Evolutionary conservation across 2,113 vertebrate genomes (phyloP).

Genomic region (Indri indri): DNA sequence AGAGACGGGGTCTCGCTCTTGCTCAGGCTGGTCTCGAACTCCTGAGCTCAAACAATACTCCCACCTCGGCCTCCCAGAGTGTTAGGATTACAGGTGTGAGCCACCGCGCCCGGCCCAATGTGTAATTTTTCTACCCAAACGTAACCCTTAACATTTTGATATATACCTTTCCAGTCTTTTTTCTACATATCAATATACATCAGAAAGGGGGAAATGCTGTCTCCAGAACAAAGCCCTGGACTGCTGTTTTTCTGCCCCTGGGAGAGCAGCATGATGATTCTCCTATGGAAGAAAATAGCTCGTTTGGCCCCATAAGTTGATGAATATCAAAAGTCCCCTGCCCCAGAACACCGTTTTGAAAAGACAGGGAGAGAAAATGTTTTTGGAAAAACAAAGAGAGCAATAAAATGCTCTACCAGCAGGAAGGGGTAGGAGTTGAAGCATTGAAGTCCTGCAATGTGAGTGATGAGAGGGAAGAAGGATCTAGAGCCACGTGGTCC

Average conservation of each 20-base stretch:
- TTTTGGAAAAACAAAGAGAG: not conserved
- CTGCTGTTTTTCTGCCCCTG: not conserved
- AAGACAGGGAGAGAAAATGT: not conserved
- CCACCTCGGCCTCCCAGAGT: no score
- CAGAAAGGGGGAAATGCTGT: not conserved
- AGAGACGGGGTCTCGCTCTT: no score
- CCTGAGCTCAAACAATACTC: no score
- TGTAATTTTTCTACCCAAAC: not conserved
- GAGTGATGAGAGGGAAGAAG: not conserved
- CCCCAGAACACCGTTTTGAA: not conserved
- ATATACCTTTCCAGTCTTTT: not conserved
- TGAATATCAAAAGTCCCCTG: not conserved
- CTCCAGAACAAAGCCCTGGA: not conserved
- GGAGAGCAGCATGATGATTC: not conserved
- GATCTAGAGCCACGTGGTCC: not conserved
- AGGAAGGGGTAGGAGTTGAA: not conserved
- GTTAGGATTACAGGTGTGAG: no score
- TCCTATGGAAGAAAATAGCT: not conserved
- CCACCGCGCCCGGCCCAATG: no score
- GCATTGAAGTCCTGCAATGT: not conserved
- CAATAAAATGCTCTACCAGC: not conserved
- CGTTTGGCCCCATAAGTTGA: not conserved
- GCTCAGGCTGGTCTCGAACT: no score
- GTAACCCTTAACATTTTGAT: not conserved
- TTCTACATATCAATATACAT: not conserved